These are phyloP conservation scores for Diceros bicornis DNA, from an alignment of 2,797 vertebrate genomes.

Conservation along the genomic window DNA sequence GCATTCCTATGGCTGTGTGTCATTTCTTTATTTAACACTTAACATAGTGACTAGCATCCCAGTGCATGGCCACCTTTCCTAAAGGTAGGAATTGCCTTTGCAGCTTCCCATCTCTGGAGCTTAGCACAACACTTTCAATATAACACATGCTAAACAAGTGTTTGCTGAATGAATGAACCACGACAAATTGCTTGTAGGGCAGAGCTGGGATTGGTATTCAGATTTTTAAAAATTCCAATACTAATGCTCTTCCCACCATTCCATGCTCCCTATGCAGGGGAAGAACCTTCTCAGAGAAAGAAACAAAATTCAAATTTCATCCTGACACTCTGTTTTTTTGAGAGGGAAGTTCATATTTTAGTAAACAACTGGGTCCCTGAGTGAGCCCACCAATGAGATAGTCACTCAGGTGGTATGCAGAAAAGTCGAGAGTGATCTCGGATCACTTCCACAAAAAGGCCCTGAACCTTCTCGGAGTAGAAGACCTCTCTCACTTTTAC, in stretches of 20 bases:
- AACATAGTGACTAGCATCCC: background rate
- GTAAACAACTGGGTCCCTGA: background rate
- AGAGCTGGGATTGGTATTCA: background rate
- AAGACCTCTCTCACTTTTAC: background rate
- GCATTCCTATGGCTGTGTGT: background rate
- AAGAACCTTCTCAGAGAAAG: background rate
- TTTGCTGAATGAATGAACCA: slow-evolving; percentile 17
- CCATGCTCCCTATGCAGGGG: background rate
- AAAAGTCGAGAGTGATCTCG: background rate
- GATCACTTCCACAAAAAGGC: background rate
- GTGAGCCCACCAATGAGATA: background rate
- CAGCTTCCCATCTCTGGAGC: background rate
- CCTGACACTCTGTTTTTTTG: background rate
- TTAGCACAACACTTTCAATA: background rate
- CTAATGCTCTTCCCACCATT: background rate
- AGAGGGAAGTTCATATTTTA: background rate
- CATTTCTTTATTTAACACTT: background rate
- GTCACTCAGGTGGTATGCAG: background rate
- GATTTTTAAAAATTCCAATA: background rate
- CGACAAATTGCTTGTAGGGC: background rate
- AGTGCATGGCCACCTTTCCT: background rate
- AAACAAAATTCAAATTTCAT: background rate
- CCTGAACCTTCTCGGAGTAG: background rate
- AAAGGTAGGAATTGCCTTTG: background rate
- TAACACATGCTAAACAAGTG: background rate